Conservation (phyloP, 1,140 invertebrate species). For the Aphidius ervi region DNA sequence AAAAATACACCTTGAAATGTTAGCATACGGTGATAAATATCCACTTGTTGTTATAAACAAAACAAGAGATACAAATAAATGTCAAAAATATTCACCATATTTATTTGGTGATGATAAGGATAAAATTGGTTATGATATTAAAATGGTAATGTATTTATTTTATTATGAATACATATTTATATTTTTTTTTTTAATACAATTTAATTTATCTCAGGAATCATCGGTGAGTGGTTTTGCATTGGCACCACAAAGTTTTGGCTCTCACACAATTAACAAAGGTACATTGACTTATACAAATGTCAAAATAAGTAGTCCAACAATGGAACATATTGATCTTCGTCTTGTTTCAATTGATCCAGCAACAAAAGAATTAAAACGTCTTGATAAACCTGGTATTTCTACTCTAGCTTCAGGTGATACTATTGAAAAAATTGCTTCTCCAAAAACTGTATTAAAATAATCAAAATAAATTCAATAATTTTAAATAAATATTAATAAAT, state of each 20-base stretch:
- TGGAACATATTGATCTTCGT: conserved; percentile 10
- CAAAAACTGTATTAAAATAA: no score
- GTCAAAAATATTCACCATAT: conserved; percentile 3
- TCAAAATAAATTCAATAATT: no score
- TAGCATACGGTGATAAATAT: conserved; percentile 18
- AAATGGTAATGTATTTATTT: no score
- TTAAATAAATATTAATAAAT: no score
- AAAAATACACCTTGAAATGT: conserved; percentile 18
- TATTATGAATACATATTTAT: no score
- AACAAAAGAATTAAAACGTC: conserved; percentile 1
- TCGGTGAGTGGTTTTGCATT: not conserved
- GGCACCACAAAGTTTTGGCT: not conserved
- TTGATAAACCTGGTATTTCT: not conserved
- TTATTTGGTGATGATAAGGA: conserved; percentile 3
- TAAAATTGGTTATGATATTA: not conserved
- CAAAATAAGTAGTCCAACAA: not conserved
- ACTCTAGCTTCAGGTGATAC: conserved; percentile 2
- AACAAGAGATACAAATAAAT: conserved; percentile 14
- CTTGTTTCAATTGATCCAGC: conserved; percentile 7
- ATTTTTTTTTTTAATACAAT: no score
- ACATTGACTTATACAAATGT: not conserved
- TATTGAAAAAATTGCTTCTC: not conserved
- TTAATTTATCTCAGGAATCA: not conserved
- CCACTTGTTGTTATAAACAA: conserved; percentile 20
- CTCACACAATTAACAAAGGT: conserved; percentile 26